phyloP scores from a whole-genome alignment of 1,140 invertebrate species.

The Nasonia longicornis region DNA sequence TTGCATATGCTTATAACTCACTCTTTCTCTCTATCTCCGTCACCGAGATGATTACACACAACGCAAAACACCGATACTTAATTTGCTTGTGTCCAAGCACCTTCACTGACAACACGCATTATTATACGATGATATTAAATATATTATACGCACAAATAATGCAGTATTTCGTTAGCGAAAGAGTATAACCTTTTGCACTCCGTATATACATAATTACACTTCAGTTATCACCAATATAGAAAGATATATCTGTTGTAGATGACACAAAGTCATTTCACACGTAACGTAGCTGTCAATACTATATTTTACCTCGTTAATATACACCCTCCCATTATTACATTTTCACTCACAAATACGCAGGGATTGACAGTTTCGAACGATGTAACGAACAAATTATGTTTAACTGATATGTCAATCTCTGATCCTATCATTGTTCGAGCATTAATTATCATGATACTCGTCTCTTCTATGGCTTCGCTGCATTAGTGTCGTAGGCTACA shows the following conservation, averaged over 20 bases:
- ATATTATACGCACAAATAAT: neutral
- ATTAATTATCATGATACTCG: slow-evolving; percentile 2
- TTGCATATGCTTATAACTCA: neutral
- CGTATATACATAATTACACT: slow-evolving; percentile 3
- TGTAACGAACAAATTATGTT: neutral
- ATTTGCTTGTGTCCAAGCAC: slow-evolving; percentile 35
- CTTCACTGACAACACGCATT: neutral
- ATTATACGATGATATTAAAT: neutral
- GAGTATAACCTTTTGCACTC: slow-evolving; percentile 31
- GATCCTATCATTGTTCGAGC: neutral
- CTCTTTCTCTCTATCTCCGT: neutral
- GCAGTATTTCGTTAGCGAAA: slow-evolving; percentile 16
- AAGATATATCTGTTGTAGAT: slow-evolving; percentile 24
- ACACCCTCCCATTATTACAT: slow-evolving; percentile 5
- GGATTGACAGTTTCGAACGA: slow-evolving; percentile 4
- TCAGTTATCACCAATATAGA: slow-evolving; percentile 23
- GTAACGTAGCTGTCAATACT: neutral
- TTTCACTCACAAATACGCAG: slow-evolving; percentile 22
- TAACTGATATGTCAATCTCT: slow-evolving; percentile 17
- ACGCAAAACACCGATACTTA: neutral
- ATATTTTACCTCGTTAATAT: neutral
- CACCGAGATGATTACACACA: neutral
- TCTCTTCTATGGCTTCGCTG: neutral
- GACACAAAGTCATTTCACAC: slow-evolving; percentile 22
- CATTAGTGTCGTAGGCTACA: slow-evolving; percentile 7